phyloP scores from a whole-genome alignment of 2,113 vertebrate species.

The Bostrychus sinensis region DNA sequence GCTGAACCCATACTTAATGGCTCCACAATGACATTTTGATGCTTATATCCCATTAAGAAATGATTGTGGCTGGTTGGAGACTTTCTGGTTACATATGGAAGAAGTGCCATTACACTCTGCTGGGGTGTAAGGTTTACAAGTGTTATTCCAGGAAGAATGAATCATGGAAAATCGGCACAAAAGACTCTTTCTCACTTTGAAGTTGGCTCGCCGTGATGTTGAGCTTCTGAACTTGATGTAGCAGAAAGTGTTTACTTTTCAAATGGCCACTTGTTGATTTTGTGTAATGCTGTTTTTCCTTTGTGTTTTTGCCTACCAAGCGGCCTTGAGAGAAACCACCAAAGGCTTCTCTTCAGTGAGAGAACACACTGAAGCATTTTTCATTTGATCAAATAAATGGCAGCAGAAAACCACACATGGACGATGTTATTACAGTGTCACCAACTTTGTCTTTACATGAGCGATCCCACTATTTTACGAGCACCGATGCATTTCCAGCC shows the following conservation, averaged over 20 bases:
- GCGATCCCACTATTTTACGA: slow-evolving; percentile 47
- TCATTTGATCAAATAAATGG: slow-evolving; percentile 47
- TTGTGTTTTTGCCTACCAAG: slow-evolving; percentile 34
- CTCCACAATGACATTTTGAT: slow-evolving; percentile 53
- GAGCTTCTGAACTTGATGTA: slow-evolving; percentile 53
- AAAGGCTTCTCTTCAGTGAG: slow-evolving; percentile 18
- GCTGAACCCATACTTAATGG: slow-evolving; percentile 52
- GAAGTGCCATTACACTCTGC: slow-evolving; percentile 54
- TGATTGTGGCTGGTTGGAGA: slow-evolving; percentile 51
- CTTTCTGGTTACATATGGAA: slow-evolving; percentile 42
- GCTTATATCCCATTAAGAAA: slow-evolving; percentile 48
- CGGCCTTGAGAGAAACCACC: slow-evolving; percentile 58
- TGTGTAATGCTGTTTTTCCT: slow-evolving; percentile 37
- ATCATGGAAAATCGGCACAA: slow-evolving; percentile 49
- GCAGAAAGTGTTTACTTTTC: slow-evolving; percentile 63
- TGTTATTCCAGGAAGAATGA: slow-evolving; percentile 51
- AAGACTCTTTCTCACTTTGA: slow-evolving; percentile 52
- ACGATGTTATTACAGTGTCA: slow-evolving; percentile 33
- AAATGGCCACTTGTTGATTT: slow-evolving; percentile 57
- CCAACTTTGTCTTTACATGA: slow-evolving; percentile 37
- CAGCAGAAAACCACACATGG: slow-evolving; percentile 50
- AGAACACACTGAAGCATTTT: slow-evolving; percentile 19
- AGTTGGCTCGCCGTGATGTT: slow-evolving; percentile 35
- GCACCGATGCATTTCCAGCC: slow-evolving; percentile 46
- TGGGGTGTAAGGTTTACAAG: slow-evolving; percentile 50